Base-by-base conservation (phyloP, 1,140 invertebrate species). In the Hyposmocoma kahamanoa region DNA sequence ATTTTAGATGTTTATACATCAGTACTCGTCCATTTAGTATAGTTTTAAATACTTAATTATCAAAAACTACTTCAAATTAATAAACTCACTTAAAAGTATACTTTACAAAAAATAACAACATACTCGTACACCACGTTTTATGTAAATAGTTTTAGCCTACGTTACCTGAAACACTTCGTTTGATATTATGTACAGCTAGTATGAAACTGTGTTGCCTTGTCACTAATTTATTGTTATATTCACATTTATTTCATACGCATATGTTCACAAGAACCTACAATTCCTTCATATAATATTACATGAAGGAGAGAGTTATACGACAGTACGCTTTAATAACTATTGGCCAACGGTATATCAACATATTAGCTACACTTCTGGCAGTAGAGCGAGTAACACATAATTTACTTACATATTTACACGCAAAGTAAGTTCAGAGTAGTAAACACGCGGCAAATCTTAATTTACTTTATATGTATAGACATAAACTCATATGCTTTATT, bases 61-160 rank as follows among this genome's bases (percentile, higher is more conserved):
- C 76, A 83, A 84, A 83, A 83, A 81, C 81, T 83, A 83, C 78
- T 65, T 59, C 62, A 77, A 81, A 62, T 72, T 61, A 81, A 74
- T 62, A 73, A 65, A 59, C 46, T 67, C 56, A 73, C 63, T 72
- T 74, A 78, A 80, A 75, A n/a, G n/a, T 51, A 69, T 79, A 76
- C 57, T 74, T 73, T 81, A 84, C 71, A 84, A 74, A 79, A 73
- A 73, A 74, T 74, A 78, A 76, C 78, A 81, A 80, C 67, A 65
- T 73, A 76, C 60, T 21, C 38, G 32, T 36, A 36, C 32, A 58
- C 62, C 42, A 48, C 58, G 39, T 51, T 47, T 53, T 41, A 39
- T 65, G 59, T 69, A 62, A 62, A 63, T 53, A 49, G n/a, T 62
- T 34, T 51, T 51, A 56, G 50, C 54, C 56, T 62, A 64, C 53